Percentiles rank a stretch among this genome's conserved stretches.
phyloP scores from a whole-genome alignment of 2,888 invertebrate genomes.

The Polyommatus icarus region DNA sequence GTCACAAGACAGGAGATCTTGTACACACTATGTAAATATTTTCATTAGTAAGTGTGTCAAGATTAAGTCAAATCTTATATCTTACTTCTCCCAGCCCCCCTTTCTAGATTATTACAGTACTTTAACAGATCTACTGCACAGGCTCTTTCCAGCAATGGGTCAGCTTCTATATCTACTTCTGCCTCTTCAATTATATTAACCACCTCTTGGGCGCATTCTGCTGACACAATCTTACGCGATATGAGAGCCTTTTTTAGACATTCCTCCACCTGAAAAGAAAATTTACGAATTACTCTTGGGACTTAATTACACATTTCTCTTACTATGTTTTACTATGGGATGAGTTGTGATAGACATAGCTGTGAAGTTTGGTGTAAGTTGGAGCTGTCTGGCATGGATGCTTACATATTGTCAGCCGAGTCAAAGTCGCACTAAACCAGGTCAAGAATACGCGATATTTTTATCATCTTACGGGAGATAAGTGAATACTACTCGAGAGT shows the following conservation, averaged over 20 bases:
- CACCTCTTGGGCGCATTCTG: constrained; percentile 90
- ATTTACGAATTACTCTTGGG: neutral
- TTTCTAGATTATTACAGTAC: constrained; percentile 88
- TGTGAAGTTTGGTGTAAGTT: no score
- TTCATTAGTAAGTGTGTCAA: neutral
- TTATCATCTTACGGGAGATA: neutral
- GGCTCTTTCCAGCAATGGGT: constrained; percentile 93
- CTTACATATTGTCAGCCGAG: neutral
- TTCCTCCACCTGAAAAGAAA: constrained; percentile 86
- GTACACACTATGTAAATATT: neutral
- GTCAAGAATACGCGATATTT: neutral
- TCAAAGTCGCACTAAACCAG: neutral
- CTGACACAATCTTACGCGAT: constrained; percentile 85
- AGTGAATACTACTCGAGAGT: neutral
- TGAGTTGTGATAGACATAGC: no score
- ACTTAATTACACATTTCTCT: neutral
- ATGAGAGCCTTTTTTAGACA: constrained; percentile 93
- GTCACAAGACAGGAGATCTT: no score
- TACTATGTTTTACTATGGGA: no score
- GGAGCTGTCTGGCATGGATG: no score
- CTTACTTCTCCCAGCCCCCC: constrained; percentile 95
- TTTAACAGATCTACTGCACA: constrained; percentile 92
- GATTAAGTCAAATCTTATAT: constrained; percentile 39
- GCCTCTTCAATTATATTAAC: constrained; percentile 93
- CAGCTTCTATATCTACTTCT: constrained; percentile 96